Evolutionary conservation across 2,888 invertebrate species (phyloP).

Genomic region (Ormyrus rosae): DNA sequence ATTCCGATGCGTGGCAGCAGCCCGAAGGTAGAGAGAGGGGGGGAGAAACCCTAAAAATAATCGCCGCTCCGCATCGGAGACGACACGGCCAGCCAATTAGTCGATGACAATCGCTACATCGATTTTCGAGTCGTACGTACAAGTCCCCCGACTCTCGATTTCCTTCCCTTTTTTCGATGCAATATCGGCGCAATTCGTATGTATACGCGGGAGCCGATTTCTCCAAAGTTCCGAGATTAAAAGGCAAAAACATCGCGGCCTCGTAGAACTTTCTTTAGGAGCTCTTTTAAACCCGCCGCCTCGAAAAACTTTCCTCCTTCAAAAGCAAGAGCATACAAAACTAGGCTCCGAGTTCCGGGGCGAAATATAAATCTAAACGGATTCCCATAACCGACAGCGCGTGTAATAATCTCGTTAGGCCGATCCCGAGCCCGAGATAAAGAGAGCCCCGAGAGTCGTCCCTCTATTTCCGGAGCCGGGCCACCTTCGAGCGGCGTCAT

Average conservation of each 20-base stretch:
- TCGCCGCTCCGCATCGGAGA: slow-evolving; percentile 19
- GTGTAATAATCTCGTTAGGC: neutral
- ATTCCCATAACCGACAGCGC: too few species aligned
- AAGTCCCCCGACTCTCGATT: slow-evolving; percentile 20
- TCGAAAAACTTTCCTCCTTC: too few species aligned
- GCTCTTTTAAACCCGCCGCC: too few species aligned
- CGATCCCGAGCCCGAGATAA: neutral
- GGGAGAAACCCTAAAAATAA: slow-evolving; percentile 37
- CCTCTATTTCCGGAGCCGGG: slow-evolving; percentile 27
- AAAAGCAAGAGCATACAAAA: too few species aligned
- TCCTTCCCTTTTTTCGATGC: slow-evolving; percentile 12
- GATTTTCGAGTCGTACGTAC: slow-evolving; percentile 22
- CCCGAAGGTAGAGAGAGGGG: neutral
- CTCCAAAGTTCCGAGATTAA: too few species aligned
- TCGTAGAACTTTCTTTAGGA: too few species aligned
- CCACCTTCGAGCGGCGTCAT: neutral
- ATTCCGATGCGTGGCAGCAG: slow-evolving; percentile 2
- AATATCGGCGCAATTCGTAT: too few species aligned
- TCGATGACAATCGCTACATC: slow-evolving; percentile 39
- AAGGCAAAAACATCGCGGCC: too few species aligned
- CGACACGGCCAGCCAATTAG: slow-evolving; percentile 36
- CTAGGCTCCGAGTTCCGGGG: too few species aligned
- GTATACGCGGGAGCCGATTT: too few species aligned
- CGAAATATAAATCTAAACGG: too few species aligned
- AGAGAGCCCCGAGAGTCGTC: neutral